These are phyloP conservation scores for Drosophila paramelanica DNA, from an alignment of 2,888 invertebrate species.

Conservation along the genomic window DNA sequence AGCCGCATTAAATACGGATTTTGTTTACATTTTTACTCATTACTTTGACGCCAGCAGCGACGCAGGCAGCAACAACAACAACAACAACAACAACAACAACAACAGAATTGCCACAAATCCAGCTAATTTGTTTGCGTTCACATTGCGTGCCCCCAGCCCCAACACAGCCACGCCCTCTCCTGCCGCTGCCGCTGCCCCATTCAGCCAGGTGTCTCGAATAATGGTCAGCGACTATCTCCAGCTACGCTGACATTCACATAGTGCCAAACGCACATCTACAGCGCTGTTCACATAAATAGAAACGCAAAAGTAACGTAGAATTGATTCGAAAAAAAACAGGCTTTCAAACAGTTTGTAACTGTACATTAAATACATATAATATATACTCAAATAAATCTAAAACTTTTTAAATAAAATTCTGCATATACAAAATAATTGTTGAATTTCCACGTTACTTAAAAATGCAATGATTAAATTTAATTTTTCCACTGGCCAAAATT, in stretches of 20 bases:
- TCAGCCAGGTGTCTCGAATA: conserved; percentile 3
- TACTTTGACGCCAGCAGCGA: conserved; percentile 29
- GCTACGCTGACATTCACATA: background rate
- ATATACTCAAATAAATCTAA: too few relatives aligned
- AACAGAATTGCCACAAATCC: conserved; percentile 42
- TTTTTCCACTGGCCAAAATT: too few relatives aligned
- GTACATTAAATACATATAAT: too few relatives aligned
- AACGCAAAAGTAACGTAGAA: background rate
- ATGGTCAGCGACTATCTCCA: conserved; percentile 7
- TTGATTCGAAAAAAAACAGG: too few relatives aligned
- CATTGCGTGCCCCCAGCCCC: conserved; percentile 2
- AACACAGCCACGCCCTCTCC: background rate
- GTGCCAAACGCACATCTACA: conserved; percentile 3
- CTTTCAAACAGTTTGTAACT: too few relatives aligned
- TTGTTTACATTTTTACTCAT: conserved; percentile 67
- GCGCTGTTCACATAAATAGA: conserved; percentile 8
- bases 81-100: conserved; percentile 10
- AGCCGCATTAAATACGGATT: conserved; percentile 69
- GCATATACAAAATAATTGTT: too few relatives aligned
- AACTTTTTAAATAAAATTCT: too few relatives aligned
- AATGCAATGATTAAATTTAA: too few relatives aligned
- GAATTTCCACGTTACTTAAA: too few relatives aligned
- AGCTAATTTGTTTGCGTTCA: conserved; percentile 62
- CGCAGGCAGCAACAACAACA: conserved; percentile 2
- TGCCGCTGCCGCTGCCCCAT: background rate